These are phyloP conservation scores for Pipa parva DNA, from an alignment of 2,113 vertebrate genomes.

Conservation along the genomic window DNA sequence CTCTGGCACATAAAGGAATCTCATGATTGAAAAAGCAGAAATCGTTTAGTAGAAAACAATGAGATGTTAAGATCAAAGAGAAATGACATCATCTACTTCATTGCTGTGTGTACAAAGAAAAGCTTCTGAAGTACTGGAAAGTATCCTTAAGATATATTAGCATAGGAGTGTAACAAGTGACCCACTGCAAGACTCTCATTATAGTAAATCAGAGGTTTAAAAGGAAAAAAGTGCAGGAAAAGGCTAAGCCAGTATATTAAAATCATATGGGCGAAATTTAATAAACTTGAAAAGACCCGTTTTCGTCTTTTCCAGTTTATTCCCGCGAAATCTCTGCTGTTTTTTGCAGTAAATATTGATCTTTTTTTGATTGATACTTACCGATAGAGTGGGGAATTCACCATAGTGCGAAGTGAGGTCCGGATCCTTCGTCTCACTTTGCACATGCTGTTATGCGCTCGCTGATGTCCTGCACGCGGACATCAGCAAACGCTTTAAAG, in stretches of 20 bases:
- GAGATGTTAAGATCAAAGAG: conserved; percentile 35
- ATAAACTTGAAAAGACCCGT: too few relatives aligned
- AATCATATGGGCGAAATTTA: too few relatives aligned
- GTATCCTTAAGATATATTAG: conserved; percentile 18
- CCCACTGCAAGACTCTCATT: background rate
- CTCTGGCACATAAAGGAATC: conserved; percentile 24
- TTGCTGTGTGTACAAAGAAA: conserved; percentile 6
- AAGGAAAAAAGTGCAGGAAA: background rate
- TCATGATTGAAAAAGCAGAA: conserved; percentile 24
- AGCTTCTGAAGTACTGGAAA: conserved; percentile 1
- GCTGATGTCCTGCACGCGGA: too few relatives aligned
- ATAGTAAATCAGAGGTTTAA: background rate
- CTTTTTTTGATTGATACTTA: too few relatives aligned
- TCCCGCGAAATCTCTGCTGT: too few relatives aligned
- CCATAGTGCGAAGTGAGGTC: too few relatives aligned
- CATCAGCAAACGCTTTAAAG: too few relatives aligned
- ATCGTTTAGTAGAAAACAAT: conserved; percentile 35
- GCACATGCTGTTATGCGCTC: too few relatives aligned
- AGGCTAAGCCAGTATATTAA: background rate
- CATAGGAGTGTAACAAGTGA: conserved; percentile 4
- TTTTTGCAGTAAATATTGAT: too few relatives aligned
- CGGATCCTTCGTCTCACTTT: too few relatives aligned
- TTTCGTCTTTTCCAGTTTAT: too few relatives aligned
- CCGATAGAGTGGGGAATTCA: too few relatives aligned
- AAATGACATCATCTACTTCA: conserved; percentile 22